Percentiles rank a stretch among this genome's conserved stretches.
Evolutionary conservation across 2,797 vertebrate genomes (phyloP).

Genomic region (Ataeniobius toweri): DNA sequence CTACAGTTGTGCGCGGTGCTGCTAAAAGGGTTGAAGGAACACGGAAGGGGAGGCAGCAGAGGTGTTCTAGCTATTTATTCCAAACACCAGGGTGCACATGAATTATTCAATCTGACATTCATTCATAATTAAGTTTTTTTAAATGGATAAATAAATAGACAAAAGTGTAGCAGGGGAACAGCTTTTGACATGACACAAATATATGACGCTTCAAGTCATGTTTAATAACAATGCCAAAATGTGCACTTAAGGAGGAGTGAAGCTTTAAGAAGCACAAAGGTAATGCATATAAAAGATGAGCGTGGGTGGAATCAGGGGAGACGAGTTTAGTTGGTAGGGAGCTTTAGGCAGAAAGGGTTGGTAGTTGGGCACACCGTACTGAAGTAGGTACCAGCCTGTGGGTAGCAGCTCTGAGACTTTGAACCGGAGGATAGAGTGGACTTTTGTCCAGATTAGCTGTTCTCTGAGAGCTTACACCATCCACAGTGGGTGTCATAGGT

Average conservation of each 20-base stretch:
- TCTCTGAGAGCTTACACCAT: conserved; percentile 37
- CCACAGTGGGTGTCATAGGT: conserved; percentile 20
- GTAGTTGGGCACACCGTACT: conserved; percentile 36
- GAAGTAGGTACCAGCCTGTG: conserved; percentile 34
- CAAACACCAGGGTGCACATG: conserved; percentile 63
- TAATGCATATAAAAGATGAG: conserved; percentile 46
- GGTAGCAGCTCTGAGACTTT: conserved; percentile 43
- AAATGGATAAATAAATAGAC: conserved; percentile 82
- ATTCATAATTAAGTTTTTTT: conserved; percentile 80
- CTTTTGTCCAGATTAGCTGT: conserved; percentile 45
- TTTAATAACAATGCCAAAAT: conserved; percentile 58
- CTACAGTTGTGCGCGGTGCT: conserved; percentile 66
- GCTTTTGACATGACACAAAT: conserved; percentile 56
- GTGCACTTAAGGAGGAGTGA: conserved; percentile 51
- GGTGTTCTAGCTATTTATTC: conserved; percentile 73
- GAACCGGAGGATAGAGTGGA: conserved; percentile 42
- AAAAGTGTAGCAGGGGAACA: conserved; percentile 52
- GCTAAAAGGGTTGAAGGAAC: conserved; percentile 76
- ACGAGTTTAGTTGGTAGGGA: conserved; percentile 59
- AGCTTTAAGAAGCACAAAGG: conserved; percentile 19
- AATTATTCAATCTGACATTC: conserved; percentile 80
- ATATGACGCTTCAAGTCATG: conserved; percentile 54
- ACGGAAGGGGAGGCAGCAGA: conserved; percentile 68
- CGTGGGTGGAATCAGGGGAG: conserved; percentile 36
- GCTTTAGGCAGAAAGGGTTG: conserved; percentile 49